Percentiles rank a stretch among this genome's conserved stretches.
phyloP scores from a whole-genome alignment of 2,888 invertebrate genomes.

The Drosophila koepferae region DNA sequence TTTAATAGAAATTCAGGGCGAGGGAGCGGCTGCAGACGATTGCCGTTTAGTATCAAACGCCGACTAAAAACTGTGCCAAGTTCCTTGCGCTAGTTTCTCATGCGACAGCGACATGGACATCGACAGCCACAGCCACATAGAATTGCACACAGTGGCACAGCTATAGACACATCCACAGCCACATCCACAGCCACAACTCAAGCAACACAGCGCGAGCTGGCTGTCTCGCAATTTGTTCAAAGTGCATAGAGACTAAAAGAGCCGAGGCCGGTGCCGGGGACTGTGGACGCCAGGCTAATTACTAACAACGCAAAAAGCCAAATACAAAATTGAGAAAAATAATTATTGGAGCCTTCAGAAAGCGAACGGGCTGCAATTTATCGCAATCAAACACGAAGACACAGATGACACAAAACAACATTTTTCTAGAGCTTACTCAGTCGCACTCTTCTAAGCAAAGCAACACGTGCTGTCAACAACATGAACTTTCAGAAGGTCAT shows the following conservation, averaged over 20 bases:
- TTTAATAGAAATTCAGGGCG: conserved; percentile 47
- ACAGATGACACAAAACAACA: conserved; percentile 27
- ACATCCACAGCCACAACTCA: neutral
- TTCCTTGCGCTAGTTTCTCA: conserved; percentile 74
- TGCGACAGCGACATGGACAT: conserved; percentile 73
- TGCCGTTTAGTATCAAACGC: conserved; percentile 59
- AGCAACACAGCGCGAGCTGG: conserved; percentile 12
- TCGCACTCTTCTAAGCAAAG: conserved; percentile 14
- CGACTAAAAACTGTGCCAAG: conserved; percentile 77
- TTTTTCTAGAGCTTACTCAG: conserved; percentile 36
- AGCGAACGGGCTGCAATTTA: conserved; percentile 54
- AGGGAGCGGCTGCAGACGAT: conserved; percentile 5
- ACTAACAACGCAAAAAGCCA: conserved; percentile 73
- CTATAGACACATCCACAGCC: conserved; percentile 21
- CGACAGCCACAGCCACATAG: conserved; percentile 31
- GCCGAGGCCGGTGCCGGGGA: conserved; percentile 40
- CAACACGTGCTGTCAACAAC: conserved; percentile 27
- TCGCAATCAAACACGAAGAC: conserved; percentile 34
- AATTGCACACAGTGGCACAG: conserved; percentile 2
- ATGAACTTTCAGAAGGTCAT: conserved; percentile 69
- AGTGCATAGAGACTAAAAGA: conserved; percentile 41
- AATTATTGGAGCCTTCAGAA: conserved; percentile 70
- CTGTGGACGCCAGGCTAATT: conserved; percentile 47
- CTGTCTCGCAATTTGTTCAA: conserved; percentile 59
- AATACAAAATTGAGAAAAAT: conserved; percentile 54